Base-by-base conservation (phyloP, 2,113 vertebrate species). In the Sardina pilchardus region DNA sequence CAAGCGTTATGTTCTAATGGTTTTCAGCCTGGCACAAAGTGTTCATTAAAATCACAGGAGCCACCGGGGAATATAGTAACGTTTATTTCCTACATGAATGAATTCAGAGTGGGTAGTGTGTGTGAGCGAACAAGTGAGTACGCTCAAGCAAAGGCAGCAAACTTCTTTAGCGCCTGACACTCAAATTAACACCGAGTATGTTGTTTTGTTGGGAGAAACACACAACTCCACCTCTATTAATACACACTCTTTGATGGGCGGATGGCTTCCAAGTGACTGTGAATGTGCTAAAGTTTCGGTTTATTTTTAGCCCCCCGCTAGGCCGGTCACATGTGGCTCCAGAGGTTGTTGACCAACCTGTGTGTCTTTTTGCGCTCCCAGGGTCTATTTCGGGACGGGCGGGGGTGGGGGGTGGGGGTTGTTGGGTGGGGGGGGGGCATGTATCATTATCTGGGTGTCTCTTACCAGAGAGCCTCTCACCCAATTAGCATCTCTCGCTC, bases 241-340 rank as follows among this genome's bases (percentile, higher is more conserved):
- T 94, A 94, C 82, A 21, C 53, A 56, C 81, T 90, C 92, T 94
- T 93, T 94, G 92, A 94, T 92, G 91, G 87, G 90, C 90, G 89
- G 81, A 91, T 91, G 89, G 88, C 91, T 93, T 93, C 89, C 87
- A 67, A 87, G 89, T 89, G 92, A 92, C 91, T 88, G 91, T 91
- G 88, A 92, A 94, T 90, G 90, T 86, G 85, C 91, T 95, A 93
- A 93, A 88, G 92, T 95, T 95, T 94, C 91, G 82, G 88, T 87
- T 90, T 95, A 95, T 95, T 95, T 92, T 92, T 94, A 94, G 92
- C 90, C 84, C 24, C 82, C 24, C 17, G 26, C 83, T 47, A 42
- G 89, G 92, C 84, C 48, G 89, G 92, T 95, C 93, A 94, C 92
- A 94, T 91, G 94, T 89, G 84, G 87, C 75, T 30, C 82, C 84